phyloP scores from a whole-genome alignment of 2,113 vertebrate genomes.

The Pollachius pollachius region DNA sequence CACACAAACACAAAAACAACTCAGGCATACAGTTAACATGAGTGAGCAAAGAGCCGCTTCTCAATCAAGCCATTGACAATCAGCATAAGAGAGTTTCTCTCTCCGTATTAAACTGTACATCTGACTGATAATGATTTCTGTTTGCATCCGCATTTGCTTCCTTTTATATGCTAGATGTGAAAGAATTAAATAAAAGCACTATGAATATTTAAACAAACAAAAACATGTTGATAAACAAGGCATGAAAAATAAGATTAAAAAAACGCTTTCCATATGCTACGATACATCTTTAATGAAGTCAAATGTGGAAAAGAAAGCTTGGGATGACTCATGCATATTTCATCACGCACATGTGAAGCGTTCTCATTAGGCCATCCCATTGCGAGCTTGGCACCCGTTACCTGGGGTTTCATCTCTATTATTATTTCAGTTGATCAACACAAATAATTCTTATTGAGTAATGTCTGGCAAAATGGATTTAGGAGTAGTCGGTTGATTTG shows the following conservation, averaged over 20 bases:
- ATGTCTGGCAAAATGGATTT: constrained; percentile 34
- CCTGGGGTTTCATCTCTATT: constrained; percentile 77
- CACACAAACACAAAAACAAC: constrained; percentile 21
- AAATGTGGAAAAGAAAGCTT: constrained; percentile 81
- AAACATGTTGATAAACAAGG: constrained; percentile 83
- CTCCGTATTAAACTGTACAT: constrained; percentile 78
- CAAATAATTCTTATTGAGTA: constrained; percentile 71
- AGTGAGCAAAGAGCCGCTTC: constrained; percentile 50
- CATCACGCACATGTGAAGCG: constrained; percentile 80
- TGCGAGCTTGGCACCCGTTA: constrained; percentile 71
- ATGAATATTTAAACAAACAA: constrained; percentile 84
- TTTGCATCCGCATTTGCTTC: constrained; percentile 77
- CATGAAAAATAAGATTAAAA: constrained; percentile 80
- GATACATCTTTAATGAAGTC: constrained; percentile 84
- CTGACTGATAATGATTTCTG: constrained; percentile 78
- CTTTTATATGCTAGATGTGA: constrained; percentile 84
- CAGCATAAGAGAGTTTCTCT: constrained; percentile 71
- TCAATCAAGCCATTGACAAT: constrained; percentile 78
- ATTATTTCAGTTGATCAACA: constrained; percentile 74
- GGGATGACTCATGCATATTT: constrained; percentile 82
- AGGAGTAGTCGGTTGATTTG: constrained; percentile 10
- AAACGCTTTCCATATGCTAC: constrained; percentile 79
- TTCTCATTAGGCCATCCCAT: constrained; percentile 73
- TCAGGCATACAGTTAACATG: constrained; percentile 35
- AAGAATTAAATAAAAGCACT: constrained; percentile 83